Conservation (phyloP, 2,113 vertebrate species). For the Perca schrenkii region DNA sequence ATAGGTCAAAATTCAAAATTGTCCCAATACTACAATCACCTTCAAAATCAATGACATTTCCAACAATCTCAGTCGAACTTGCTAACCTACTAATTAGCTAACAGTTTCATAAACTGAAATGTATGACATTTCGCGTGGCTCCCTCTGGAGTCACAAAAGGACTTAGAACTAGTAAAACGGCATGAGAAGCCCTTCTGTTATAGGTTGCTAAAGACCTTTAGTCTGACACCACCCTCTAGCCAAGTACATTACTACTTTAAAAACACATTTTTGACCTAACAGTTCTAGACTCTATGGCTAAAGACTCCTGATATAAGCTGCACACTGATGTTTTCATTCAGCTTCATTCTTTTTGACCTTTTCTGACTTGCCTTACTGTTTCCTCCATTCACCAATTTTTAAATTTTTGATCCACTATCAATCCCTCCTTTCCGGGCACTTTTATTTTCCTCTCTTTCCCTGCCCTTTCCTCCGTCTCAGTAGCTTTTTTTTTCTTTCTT, state of each 20-base stretch:
- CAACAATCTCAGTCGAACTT: background rate
- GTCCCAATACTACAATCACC: too few relatives aligned
- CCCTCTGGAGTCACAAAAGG: too few relatives aligned
- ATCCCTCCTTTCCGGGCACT: conserved; percentile 17
- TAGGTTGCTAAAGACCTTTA: too few relatives aligned
- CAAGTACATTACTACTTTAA: background rate
- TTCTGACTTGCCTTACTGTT: background rate
- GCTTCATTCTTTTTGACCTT: background rate
- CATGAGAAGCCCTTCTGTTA: too few relatives aligned
- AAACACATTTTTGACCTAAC: background rate
- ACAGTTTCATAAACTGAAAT: too few relatives aligned
- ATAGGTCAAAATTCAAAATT: too few relatives aligned
- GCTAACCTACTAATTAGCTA: too few relatives aligned
- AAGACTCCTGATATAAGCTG: background rate
- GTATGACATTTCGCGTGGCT: too few relatives aligned
- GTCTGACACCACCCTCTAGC: background rate
- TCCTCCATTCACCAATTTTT: conserved; percentile 2
- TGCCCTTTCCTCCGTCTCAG: conserved; percentile 34
- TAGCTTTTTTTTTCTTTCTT: conserved; percentile 63
- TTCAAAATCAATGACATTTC: background rate
- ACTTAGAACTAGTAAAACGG: too few relatives aligned
- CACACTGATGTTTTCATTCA: background rate
- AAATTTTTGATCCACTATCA: conserved; percentile 21
- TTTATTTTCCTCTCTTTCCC: conserved; percentile 22
- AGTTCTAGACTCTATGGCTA: too few relatives aligned